These are phyloP conservation scores for Oreochromis niloticus DNA, from an alignment of 2,113 vertebrate genomes.

Conservation along the genomic window DNA sequence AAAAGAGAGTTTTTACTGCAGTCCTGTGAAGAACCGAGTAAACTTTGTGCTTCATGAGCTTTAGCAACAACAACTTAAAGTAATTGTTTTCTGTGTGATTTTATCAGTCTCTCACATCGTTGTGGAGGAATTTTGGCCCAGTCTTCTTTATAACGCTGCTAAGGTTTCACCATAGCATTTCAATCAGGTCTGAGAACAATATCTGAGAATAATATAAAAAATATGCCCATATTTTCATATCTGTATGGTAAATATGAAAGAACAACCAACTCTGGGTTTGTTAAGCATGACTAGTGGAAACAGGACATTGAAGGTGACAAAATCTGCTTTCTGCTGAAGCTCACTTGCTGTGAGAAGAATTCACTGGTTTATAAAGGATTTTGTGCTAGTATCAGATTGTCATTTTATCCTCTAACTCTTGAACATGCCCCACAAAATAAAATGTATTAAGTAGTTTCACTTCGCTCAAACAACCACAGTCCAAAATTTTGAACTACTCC, in stretches of 20 bases:
- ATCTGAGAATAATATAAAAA: not conserved
- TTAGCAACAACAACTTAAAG: not conserved
- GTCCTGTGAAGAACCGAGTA: not conserved
- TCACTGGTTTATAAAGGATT: not conserved
- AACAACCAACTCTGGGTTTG: not conserved
- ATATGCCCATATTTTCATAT: not conserved
- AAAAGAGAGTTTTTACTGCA: not conserved
- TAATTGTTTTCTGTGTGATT: not conserved
- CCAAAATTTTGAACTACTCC: not conserved
- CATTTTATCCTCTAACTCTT: not conserved
- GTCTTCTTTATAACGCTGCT: not conserved
- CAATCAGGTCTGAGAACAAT: not conserved
- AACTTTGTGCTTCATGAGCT: not conserved
- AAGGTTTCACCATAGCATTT: fast-evolving
- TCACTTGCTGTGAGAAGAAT: not conserved
- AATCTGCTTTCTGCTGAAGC: not conserved
- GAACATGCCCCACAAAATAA: not conserved
- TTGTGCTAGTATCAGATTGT: not conserved
- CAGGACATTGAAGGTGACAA: not conserved
- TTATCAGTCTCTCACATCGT: not conserved
- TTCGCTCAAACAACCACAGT: not conserved
- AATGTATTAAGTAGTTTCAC: not conserved
- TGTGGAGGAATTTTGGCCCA: not conserved
- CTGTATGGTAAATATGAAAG: not conserved
- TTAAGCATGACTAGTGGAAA: not conserved